Conservation (phyloP, 2,888 invertebrate genomes). For the Neoaliturus tenellus region DNA sequence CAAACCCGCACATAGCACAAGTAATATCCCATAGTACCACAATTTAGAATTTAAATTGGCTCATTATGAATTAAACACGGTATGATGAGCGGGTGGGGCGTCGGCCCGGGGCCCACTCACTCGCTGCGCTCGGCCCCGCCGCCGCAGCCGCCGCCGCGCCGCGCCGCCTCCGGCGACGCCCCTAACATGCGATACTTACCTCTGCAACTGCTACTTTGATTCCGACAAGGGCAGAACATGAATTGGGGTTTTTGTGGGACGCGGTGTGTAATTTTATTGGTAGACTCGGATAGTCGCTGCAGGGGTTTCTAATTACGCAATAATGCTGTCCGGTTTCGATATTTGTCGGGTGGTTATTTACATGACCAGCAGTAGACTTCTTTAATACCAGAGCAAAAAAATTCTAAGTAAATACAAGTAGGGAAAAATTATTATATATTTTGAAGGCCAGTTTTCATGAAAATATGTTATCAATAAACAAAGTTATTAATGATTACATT, state of each 20-base stretch:
- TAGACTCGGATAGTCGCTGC: too few relatives aligned
- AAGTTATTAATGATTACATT: too few relatives aligned
- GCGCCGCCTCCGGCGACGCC: not conserved
- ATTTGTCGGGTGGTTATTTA: too few relatives aligned
- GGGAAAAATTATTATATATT: too few relatives aligned
- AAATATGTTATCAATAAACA: too few relatives aligned
- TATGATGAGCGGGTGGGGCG: conserved; percentile 31
- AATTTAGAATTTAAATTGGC: conserved; percentile 47
- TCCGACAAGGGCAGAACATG: too few relatives aligned
- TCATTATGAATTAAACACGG: conserved; percentile 52
- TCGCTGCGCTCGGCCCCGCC: not conserved
- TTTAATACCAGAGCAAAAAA: too few relatives aligned
- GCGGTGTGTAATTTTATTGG: not conserved
- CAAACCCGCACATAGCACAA: not conserved
- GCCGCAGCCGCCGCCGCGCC: not conserved
- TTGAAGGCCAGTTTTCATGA: too few relatives aligned
- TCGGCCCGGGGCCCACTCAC: not conserved
- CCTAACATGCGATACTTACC: not conserved
- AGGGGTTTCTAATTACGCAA: not conserved
- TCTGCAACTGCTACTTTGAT: conserved; percentile 12
- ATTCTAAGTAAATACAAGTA: too few relatives aligned
- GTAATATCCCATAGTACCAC: conserved; percentile 36
- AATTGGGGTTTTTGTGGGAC: not conserved
- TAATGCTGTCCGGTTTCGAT: too few relatives aligned
- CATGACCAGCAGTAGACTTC: too few relatives aligned